Evolutionary conservation across 2,888 invertebrate species (phyloP).

Genomic region (Trichogramma dendrolimi): DNA sequence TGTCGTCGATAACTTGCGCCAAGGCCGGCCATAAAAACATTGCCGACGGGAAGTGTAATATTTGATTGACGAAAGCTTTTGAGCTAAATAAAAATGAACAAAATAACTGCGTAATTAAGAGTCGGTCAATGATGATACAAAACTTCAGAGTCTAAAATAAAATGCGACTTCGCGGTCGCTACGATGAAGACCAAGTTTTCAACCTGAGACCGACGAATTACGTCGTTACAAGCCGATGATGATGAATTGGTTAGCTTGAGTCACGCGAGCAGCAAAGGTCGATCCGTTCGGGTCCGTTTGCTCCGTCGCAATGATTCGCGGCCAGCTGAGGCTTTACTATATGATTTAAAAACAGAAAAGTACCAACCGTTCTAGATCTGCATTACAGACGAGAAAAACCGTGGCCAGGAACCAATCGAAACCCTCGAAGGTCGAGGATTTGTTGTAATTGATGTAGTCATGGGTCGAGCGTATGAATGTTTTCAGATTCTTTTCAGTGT

Average conservation of each 20-base stretch:
- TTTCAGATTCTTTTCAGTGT: slow-evolving; percentile 39
- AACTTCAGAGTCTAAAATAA: slow-evolving; percentile 33
- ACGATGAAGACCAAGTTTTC: slow-evolving; percentile 49
- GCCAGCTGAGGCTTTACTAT: slow-evolving; percentile 43
- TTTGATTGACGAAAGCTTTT: slow-evolving; percentile 42
- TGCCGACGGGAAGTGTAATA: slow-evolving; percentile 44
- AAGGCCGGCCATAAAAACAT: slow-evolving; percentile 45
- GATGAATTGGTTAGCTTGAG: slow-evolving; percentile 47
- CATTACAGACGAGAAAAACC: slow-evolving; percentile 45
- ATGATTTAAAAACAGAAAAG: background rate
- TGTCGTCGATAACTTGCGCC: slow-evolving; percentile 39
- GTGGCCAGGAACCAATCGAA: slow-evolving; percentile 50
- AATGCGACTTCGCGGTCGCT: slow-evolving; percentile 24
- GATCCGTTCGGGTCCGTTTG: background rate
- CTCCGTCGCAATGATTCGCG: slow-evolving; percentile 39
- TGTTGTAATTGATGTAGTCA: slow-evolving; percentile 41
- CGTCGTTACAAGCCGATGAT: slow-evolving; percentile 40
- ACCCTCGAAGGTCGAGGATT: slow-evolving; percentile 37
- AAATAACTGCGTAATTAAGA: slow-evolving; percentile 10
- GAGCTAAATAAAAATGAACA: slow-evolving; percentile 36
- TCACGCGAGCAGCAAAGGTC: slow-evolving; percentile 19
- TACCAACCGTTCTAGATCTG: slow-evolving; percentile 42
- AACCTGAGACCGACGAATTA: slow-evolving; percentile 45
- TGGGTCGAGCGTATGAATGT: slow-evolving; percentile 41
- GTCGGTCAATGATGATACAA: slow-evolving; percentile 44